Conservation (phyloP, 1,140 invertebrate genomes). For the Drosophila sturtevanti region DNA sequence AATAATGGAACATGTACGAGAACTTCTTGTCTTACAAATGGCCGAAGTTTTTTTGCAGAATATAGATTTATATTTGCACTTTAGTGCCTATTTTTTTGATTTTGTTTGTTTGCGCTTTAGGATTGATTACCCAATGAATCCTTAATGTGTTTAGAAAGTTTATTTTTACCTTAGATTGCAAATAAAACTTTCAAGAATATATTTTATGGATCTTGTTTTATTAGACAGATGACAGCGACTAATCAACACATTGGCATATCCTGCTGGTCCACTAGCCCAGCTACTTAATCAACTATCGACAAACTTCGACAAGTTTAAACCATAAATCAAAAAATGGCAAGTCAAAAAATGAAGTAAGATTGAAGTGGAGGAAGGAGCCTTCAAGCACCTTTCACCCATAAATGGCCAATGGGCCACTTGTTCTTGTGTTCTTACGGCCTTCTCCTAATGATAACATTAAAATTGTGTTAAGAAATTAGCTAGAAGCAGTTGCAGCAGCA, state of each 20-base stretch:
- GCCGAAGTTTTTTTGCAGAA: too few relatives aligned
- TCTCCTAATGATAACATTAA: conserved; percentile 79
- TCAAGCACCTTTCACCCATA: conserved; percentile 68
- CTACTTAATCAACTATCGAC: background rate
- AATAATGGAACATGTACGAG: too few relatives aligned
- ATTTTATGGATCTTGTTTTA: background rate
- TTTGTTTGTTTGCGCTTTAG: background rate
- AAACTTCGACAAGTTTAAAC: background rate
- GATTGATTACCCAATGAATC: background rate
- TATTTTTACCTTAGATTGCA: background rate
- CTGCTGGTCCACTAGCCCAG: background rate
- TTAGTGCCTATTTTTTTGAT: too few relatives aligned
- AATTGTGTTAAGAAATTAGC: conserved; percentile 81
- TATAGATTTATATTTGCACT: too few relatives aligned
- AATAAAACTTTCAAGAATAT: background rate
- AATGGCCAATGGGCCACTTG: conserved; percentile 67
- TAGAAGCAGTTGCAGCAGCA: conserved; percentile 33
- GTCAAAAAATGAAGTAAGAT: background rate
- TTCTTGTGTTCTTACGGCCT: conserved; percentile 21
- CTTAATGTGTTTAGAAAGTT: background rate
- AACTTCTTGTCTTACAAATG: too few relatives aligned
- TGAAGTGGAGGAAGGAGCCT: background rate
- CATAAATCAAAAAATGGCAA: background rate
- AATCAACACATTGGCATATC: background rate
- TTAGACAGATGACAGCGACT: background rate